These are phyloP conservation scores for Dexiosoma caninum DNA, from an alignment of 2,888 invertebrate species.

Conservation along the genomic window DNA sequence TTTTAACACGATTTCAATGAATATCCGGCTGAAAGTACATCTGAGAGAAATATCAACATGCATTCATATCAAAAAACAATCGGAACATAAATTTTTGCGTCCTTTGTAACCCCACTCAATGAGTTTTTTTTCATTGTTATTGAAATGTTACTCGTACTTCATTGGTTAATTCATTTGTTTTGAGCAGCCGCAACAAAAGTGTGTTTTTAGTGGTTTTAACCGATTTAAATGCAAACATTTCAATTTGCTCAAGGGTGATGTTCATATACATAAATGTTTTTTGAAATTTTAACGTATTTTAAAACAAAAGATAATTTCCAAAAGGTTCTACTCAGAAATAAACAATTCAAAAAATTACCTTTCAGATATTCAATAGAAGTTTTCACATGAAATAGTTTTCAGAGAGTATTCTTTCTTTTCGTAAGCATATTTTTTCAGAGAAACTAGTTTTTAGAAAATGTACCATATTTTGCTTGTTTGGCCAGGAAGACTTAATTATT, in stretches of 20 bases:
- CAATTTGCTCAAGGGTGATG: neutral
- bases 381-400: no score
- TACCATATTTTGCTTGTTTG: no score
- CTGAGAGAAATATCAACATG: neutral
- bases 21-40: conserved; percentile 46
- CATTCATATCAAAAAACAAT: neutral
- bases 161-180: neutral
- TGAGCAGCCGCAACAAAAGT: conserved; percentile 21
- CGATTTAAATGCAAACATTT: conserved; percentile 47
- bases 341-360: neutral
- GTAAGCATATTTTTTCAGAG: no score
- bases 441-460: no score
- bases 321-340: no score
- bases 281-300: no score
- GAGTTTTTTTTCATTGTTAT: neutral
- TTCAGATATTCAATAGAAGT: neutral
- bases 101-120: conserved; percentile 42
- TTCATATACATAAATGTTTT: no score
- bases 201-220: conserved; percentile 56
- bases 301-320: no score
- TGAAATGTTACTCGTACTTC: conserved; percentile 1
- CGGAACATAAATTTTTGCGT: conserved; percentile 41
- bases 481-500: no score
- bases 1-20: conserved; percentile 48
- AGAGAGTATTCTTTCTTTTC: no score